Conservation (phyloP, 2,888 invertebrate species). For the Cyrtodaria siliqua region DNA sequence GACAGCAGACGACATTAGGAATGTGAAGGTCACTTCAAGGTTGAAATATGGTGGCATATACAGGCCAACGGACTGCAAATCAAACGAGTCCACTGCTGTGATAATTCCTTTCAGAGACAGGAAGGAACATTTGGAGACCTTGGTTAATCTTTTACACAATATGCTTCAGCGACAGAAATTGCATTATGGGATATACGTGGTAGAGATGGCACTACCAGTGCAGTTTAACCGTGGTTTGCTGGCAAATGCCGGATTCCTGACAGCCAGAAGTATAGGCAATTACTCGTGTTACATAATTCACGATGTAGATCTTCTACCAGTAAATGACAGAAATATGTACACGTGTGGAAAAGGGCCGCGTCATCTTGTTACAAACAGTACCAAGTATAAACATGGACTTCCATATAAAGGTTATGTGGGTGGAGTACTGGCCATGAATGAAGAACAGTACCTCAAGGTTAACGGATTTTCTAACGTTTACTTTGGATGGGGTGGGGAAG, state of each 20-base stretch:
- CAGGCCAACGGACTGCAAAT: conserved; percentile 19
- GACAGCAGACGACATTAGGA: background rate
- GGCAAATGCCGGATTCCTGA: conserved; percentile 46
- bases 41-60: conserved; percentile 20
- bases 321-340: conserved; percentile 40
- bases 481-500: conserved; percentile 9
- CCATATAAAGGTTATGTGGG: conserved; percentile 6
- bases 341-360: conserved; percentile 27
- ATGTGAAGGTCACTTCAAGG: background rate
- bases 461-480: conserved; percentile 7
- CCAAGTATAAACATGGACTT: conserved; percentile 21
- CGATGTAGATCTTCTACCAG: conserved; percentile 46
- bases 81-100: conserved; percentile 13
- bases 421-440: background rate
- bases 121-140: conserved; percentile 17
- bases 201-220: conserved; percentile 46
- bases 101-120: conserved; percentile 41
- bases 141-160: conserved; percentile 28
- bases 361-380: conserved; percentile 31
- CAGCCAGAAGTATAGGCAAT: conserved; percentile 30
- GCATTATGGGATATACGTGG: conserved; percentile 43
- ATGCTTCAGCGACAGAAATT: conserved; percentile 33
- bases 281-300: conserved; percentile 51
- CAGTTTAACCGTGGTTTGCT: conserved; percentile 53
- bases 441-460: background rate